These are phyloP conservation scores for Hippocampus barbouri DNA, from an alignment of 2,113 vertebrate genomes.

Conservation along the genomic window DNA sequence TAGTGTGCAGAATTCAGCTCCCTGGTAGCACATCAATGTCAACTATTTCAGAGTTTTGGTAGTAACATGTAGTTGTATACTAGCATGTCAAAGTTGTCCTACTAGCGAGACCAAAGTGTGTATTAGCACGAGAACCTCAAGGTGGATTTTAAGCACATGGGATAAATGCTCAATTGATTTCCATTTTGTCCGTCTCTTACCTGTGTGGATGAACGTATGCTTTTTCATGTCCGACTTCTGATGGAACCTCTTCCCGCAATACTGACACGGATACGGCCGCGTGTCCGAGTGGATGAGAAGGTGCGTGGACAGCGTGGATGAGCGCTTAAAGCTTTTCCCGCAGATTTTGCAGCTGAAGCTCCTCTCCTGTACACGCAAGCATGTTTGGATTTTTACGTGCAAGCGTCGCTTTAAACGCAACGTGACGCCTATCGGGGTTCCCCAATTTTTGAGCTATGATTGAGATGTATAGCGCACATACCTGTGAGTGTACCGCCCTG, in stretches of 20 bases:
- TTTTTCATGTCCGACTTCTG: constrained; percentile 99
- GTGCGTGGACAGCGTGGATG: constrained; percentile 94
- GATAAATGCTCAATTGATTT: background rate
- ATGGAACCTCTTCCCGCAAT: constrained; percentile 97
- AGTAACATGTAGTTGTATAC: background rate
- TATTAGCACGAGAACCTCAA: no score
- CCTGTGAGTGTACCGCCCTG: constrained; percentile 90
- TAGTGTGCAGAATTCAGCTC: no score
- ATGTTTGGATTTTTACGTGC: background rate
- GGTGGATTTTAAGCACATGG: background rate
- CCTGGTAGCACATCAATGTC: no score
- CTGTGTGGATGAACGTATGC: constrained; percentile 98
- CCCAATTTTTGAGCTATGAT: background rate
- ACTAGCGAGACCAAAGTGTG: background rate
- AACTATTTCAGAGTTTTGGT: background rate
- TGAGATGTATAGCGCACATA: constrained; percentile 35
- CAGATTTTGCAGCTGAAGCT: constrained; percentile 97
- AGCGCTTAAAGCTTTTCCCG: constrained; percentile 95
- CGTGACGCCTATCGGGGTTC: background rate
- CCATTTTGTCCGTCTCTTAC: constrained; percentile 59
- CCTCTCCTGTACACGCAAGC: constrained; percentile 75
- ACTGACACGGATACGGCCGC: constrained; percentile 94
- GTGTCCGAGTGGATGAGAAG: constrained; percentile 98
- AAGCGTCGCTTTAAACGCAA: background rate
- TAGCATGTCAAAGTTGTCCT: background rate